Conservation (phyloP, 1,140 invertebrate genomes). For the Alviniconcha marisindica region DNA sequence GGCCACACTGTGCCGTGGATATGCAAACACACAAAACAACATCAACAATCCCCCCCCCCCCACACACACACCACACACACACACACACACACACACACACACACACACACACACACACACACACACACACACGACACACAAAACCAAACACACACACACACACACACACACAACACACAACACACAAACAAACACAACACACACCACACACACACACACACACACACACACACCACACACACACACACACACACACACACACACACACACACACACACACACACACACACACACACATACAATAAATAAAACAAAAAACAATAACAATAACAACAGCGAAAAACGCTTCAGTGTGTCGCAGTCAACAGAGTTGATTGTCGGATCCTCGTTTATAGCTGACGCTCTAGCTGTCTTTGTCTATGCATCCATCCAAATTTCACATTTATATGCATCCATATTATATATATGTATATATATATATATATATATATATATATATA, state of each 20-base stretch:
- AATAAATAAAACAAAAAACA: too few relatives aligned
- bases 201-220: constrained; percentile 7
- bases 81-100: neutral
- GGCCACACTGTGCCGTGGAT: too few relatives aligned
- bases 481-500: too few relatives aligned
- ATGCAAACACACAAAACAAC: neutral
- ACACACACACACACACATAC: neutral
- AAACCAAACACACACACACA: constrained; percentile 4
- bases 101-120: constrained; percentile 8
- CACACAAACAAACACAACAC: too few relatives aligned
- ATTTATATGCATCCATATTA: too few relatives aligned
- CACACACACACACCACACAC: constrained; percentile 2
- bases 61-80: constrained; percentile 16
- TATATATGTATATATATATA: too few relatives aligned
- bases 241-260: neutral
- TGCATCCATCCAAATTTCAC: too few relatives aligned
- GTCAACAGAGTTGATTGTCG: too few relatives aligned
- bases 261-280: constrained; percentile 1
- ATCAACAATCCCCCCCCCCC: neutral
- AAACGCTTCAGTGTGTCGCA: too few relatives aligned
- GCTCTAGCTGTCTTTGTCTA: too few relatives aligned
- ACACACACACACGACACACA: neutral
- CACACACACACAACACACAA: neutral
- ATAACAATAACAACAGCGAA: too few relatives aligned
- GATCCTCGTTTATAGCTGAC: too few relatives aligned